phyloP scores from a whole-genome alignment of 2,113 vertebrate species.

The Gallinago jamesoni region DNA sequence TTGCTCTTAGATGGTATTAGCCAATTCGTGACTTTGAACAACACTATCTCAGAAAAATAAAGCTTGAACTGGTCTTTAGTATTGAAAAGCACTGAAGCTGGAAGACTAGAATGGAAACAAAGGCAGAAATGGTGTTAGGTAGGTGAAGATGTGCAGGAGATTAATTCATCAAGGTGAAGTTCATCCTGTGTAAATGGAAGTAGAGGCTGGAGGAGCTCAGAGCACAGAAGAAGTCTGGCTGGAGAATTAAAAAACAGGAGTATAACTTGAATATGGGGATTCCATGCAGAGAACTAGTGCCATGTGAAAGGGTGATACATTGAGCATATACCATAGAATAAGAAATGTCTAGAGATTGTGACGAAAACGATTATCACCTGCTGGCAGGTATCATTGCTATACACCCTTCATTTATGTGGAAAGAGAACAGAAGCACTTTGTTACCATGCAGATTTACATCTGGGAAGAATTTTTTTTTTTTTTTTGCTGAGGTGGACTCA shows the following conservation, averaged over 20 bases:
- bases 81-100: neutral
- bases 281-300: fast-evolving
- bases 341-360: neutral
- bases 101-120: neutral
- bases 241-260: neutral
- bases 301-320: neutral
- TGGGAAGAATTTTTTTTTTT: neutral
- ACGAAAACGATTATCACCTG: neutral
- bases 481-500: neutral
- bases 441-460: neutral
- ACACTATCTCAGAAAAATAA: neutral
- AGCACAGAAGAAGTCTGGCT: neutral
- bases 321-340: neutral
- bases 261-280: neutral
- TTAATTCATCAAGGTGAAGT: neutral
- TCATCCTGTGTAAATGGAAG: neutral
- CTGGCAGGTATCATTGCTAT: neutral
- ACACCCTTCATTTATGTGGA: neutral
- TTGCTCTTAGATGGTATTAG: neutral
- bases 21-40: neutral
- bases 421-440: neutral
- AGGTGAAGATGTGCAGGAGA: neutral
- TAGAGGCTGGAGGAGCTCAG: neutral
- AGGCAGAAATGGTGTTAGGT: neutral
- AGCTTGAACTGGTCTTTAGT: neutral